Percentiles rank a stretch among this genome's conserved stretches.
Conservation (phyloP, 2,888 invertebrate species). For the Hirtodrosophila histrioides region DNA sequence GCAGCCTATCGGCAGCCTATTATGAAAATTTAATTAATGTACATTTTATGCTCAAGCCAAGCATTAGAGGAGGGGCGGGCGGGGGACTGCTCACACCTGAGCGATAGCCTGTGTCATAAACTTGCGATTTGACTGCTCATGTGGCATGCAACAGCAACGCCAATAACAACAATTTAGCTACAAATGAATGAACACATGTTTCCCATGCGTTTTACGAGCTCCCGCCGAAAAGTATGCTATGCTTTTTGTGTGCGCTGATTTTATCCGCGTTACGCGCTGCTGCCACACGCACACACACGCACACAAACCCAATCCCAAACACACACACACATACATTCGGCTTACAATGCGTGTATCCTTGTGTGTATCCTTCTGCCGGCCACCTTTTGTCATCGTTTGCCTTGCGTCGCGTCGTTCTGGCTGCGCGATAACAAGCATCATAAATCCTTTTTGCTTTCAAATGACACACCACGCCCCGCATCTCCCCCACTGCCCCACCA, state of each 20-base stretch:
- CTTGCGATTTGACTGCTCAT: constrained; percentile 49
- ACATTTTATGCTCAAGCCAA: constrained; percentile 61
- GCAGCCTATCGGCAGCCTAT: constrained; percentile 33
- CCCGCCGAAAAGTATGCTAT: constrained; percentile 59
- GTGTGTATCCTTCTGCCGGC: constrained; percentile 32
- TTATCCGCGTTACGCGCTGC: constrained; percentile 62
- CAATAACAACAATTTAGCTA: constrained; percentile 51
- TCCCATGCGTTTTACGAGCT: constrained; percentile 41
- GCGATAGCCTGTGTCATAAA: constrained; percentile 31
- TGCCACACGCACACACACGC: constrained; percentile 5
- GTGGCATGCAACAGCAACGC: constrained; percentile 10
- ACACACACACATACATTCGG: neutral
- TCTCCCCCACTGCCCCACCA: neutral
- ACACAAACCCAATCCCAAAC: constrained; percentile 1
- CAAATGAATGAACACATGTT: constrained; percentile 74
- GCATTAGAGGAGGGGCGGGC: constrained; percentile 10
- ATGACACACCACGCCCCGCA: constrained; percentile 46
- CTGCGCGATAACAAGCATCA: constrained; percentile 78
- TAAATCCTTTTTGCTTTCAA: constrained; percentile 76
- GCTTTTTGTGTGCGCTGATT: constrained; percentile 56
- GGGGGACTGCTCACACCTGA: constrained; percentile 30
- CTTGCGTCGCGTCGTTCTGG: constrained; percentile 49
- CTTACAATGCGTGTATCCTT: constrained; percentile 7
- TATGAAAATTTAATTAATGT: constrained; percentile 64
- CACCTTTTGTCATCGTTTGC: constrained; percentile 79